Evolutionary conservation across 2,888 invertebrate species (phyloP).

Genomic region (Drosophila ochracea): DNA sequence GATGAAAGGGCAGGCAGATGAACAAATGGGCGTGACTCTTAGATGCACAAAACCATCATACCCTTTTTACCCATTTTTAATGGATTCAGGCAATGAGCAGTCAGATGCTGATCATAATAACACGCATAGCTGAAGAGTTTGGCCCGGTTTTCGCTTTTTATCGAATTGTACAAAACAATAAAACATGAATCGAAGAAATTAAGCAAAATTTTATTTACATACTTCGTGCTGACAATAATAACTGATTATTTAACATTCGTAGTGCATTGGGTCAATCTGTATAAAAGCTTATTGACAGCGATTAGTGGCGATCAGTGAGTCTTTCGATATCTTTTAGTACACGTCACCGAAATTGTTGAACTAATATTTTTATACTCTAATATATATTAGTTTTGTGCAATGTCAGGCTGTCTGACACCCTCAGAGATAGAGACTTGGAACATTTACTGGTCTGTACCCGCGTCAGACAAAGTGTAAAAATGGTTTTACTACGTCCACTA

Average conservation of each 20-base stretch:
- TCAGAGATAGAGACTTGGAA: background rate
- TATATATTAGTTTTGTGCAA: background rate
- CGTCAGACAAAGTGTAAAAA: background rate
- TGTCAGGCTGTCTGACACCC: background rate
- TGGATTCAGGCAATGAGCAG: background rate
- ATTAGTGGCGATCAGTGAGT: background rate
- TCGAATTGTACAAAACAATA: no score
- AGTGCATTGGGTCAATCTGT: background rate
- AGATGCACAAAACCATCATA: background rate
- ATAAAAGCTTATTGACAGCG: background rate
- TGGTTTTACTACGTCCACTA: background rate
- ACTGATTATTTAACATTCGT: background rate
- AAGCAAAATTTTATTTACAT: background rate
- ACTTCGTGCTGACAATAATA: background rate
- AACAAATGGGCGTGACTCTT: background rate
- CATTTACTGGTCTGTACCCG: background rate
- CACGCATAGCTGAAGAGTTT: no score
- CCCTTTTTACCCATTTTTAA: background rate
- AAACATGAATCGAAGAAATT: no score
- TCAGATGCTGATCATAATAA: no score
- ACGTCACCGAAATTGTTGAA: background rate
- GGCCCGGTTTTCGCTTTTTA: no score
- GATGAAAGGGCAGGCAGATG: background rate
- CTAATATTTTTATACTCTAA: background rate
- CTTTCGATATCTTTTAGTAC: background rate